Evolutionary conservation across 2,797 vertebrate genomes (phyloP), one percentile per base, ranked within the genome.

Genomic region (Chelmon rostratus): DNA sequence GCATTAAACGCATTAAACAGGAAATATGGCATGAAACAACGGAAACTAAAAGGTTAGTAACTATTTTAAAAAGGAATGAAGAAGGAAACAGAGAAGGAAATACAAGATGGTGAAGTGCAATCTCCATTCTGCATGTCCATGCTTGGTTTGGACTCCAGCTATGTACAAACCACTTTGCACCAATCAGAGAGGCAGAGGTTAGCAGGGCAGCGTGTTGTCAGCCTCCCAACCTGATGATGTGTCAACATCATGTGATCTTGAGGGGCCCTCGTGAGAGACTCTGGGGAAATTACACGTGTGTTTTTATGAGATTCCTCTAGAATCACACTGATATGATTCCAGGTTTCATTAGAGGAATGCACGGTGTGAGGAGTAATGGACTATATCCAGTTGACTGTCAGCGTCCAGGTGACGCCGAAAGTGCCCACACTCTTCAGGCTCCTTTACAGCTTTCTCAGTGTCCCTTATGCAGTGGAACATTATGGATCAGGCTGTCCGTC

Each of bases 201-300:
- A 62, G 19, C 5, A 0, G 13, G n/a, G n/a, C 28, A 28, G 10
- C 7, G 3, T 23, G 37, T 68, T 40, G 53, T 23, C 65, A 28
- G 38, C 19, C 25, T 28, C 40, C 23, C 8, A 19, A 42, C n/a
- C n/a, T 11, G 37, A 52, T 46, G 62, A 50, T 49, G 9, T 13
- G 42, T 6, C 13, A 47, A 67, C 35, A 21, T n/a, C 57, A 50
- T 18, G 28, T 40, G 47, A 69, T 63, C 71, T 16, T 28, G 25
- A 69, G n/a, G 42, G 19, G 15, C n/a, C 19, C 52, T 78, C 52
- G 64, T 56, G 15, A 31, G 49, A 67, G 31, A 8, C 61, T 46
- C 19, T 33, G 37, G 47, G 18, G 46, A 73, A 54, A 76, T 63
- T 57, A 52, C 31, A 61, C 12, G 35, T 47, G 12, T 6, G 18